phyloP scores from a whole-genome alignment of 2,888 invertebrate species.

The Sicus ferrugineus region DNA sequence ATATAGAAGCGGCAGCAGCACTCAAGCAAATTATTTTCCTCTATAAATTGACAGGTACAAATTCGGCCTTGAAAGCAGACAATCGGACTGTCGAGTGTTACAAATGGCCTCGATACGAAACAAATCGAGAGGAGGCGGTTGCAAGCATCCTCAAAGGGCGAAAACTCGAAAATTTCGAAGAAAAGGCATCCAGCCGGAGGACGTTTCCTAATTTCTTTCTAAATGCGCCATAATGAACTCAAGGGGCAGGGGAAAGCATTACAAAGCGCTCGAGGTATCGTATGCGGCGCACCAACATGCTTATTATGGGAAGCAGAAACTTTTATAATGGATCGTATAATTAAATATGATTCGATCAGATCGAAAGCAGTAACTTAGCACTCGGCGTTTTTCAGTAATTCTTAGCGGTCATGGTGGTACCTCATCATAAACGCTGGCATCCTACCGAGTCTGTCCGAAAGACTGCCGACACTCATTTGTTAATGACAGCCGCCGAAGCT shows the following conservation, averaged over 20 bases:
- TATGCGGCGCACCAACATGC: too few species aligned
- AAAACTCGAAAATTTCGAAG: neutral
- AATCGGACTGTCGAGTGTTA: constrained; percentile 17
- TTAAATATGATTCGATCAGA: too few species aligned
- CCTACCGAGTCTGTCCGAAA: constrained; percentile 5
- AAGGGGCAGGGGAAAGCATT: neutral
- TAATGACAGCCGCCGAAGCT: neutral
- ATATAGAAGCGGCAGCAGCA: constrained; percentile 7
- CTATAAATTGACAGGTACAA: constrained; percentile 45
- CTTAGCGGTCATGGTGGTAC: too few species aligned
- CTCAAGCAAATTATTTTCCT: constrained; percentile 32
- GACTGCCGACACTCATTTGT: neutral
- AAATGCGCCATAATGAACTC: neutral
- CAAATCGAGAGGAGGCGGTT: neutral
- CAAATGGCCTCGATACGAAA: constrained; percentile 7
- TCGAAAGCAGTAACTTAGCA: too few species aligned
- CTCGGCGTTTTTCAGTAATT: too few species aligned
- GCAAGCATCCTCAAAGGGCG: neutral
- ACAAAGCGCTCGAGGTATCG: too few species aligned
- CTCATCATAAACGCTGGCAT: neutral
- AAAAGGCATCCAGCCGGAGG: neutral
- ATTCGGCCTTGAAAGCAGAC: constrained; percentile 23
- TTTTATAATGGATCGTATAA: too few species aligned
- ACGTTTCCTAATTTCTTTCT: too few species aligned
- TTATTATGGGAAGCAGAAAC: too few species aligned